Percentiles rank a stretch among this genome's conserved stretches.
Conservation (phyloP, 2,797 vertebrate species). For the Micropoecilia bifurca region DNA sequence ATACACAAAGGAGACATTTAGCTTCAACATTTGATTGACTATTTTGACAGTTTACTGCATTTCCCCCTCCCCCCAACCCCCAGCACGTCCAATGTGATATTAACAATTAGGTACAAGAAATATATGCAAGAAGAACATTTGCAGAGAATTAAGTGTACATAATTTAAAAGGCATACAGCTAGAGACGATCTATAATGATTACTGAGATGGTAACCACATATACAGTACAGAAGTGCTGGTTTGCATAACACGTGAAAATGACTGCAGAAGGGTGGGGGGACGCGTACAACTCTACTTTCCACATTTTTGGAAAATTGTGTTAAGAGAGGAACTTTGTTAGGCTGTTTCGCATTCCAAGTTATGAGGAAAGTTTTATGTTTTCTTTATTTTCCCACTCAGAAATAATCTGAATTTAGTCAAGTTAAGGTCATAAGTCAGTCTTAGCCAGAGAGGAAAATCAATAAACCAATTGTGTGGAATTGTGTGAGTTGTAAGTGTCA, state of each 20-base stretch:
- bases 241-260: constrained; percentile 49
- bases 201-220: constrained; percentile 32
- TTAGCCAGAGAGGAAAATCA: constrained; percentile 2
- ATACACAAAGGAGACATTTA: constrained; percentile 64
- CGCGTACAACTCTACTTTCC: constrained; percentile 39
- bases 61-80: constrained; percentile 36
- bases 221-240: constrained; percentile 19
- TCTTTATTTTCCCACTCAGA: background rate
- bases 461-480: background rate
- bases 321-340: background rate
- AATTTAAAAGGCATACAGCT: constrained; percentile 39
- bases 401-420: background rate
- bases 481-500: constrained; percentile 45
- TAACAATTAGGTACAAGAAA: constrained; percentile 61
- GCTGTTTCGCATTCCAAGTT: background rate
- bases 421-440: background rate
- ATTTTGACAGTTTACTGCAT: constrained; percentile 52
- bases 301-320: background rate
- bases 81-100: constrained; percentile 51
- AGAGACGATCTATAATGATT: constrained; percentile 27
- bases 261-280: constrained; percentile 29
- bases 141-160: constrained; percentile 37
- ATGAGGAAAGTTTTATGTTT: background rate
- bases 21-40: constrained; percentile 51
- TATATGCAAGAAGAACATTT: constrained; percentile 36